These are phyloP conservation scores for Meteorus colon DNA, from an alignment of 2,888 invertebrate genomes.

Conservation along the genomic window DNA sequence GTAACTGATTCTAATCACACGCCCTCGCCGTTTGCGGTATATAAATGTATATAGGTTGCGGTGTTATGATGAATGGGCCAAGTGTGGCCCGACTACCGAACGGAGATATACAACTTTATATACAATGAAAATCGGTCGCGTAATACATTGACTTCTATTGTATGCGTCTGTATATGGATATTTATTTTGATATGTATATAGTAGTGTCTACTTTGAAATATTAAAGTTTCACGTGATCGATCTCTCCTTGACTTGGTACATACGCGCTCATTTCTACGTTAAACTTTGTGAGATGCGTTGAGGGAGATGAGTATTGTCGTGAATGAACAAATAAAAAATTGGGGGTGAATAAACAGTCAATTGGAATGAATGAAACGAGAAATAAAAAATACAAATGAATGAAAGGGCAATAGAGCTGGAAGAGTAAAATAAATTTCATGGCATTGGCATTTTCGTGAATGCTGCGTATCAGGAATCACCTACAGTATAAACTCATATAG, in stretches of 20 bases:
- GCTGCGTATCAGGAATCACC: constrained; percentile 29
- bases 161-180: neutral
- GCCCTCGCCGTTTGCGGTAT: constrained; percentile 58
- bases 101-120: constrained; percentile 30
- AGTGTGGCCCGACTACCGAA: constrained; percentile 69
- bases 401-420: too few relatives aligned
- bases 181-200: constrained; percentile 45
- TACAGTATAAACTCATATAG: neutral
- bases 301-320: neutral
- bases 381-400: neutral
- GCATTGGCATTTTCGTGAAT: constrained; percentile 22
- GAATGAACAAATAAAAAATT: neutral
- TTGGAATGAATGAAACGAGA: neutral
- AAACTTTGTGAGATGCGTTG: too few relatives aligned
- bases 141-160: constrained; percentile 14
- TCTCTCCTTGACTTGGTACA: constrained; percentile 49
- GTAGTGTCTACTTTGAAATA: constrained; percentile 53
- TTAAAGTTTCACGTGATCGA: constrained; percentile 69
- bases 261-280: neutral
- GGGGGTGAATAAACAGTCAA: neutral
- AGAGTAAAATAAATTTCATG: neutral
- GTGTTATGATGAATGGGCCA: constrained; percentile 69
- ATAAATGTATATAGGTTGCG: constrained; percentile 39
- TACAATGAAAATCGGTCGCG: constrained; percentile 22
- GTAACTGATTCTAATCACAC: constrained; percentile 73